A percentile compares a stretch with the other conserved stretches of the same genome.
phyloP scores from a whole-genome alignment of 2,888 invertebrate species.

The Ophion ellenae region DNA sequence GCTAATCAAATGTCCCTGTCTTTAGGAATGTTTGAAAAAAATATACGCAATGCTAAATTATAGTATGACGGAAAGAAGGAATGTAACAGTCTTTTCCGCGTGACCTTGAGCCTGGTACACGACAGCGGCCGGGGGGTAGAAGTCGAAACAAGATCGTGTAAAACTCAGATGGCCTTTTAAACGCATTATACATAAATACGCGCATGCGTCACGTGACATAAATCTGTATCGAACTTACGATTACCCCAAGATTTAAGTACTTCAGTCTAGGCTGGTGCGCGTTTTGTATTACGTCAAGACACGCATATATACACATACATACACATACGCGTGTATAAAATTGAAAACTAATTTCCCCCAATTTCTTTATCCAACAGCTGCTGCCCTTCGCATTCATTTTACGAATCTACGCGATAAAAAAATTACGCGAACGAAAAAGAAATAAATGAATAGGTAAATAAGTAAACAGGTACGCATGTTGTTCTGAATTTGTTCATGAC shows the following conservation, averaged over 20 bases:
- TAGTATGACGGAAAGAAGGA: not conserved
- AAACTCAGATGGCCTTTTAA: not conserved
- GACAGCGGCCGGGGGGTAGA: not conserved
- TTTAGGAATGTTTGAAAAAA: conserved; percentile 21
- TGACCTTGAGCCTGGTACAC: conserved; percentile 1
- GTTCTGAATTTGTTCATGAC: conserved; percentile 11
- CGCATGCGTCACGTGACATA: not conserved
- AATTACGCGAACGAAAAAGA: not conserved
- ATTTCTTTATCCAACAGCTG: not conserved
- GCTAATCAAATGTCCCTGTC: not conserved
- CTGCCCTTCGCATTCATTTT: not conserved
- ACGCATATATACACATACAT: too few relatives aligned
- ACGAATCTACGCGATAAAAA: not conserved
- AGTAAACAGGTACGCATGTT: conserved; percentile 6
- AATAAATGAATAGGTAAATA: not conserved
- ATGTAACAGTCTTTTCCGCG: not conserved
- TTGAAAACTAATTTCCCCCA: not conserved
- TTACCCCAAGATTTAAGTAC: conserved; percentile 33
- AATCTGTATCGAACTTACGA: conserved; percentile 29
- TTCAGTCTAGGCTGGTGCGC: conserved; percentile 62
- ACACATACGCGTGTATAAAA: not conserved
- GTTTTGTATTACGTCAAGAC: conserved; percentile 36
- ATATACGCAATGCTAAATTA: not conserved
- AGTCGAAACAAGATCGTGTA: not conserved
- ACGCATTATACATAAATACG: too few relatives aligned